Base-by-base conservation (phyloP, 2,113 vertebrate genomes). In the Columba livia region DNA sequence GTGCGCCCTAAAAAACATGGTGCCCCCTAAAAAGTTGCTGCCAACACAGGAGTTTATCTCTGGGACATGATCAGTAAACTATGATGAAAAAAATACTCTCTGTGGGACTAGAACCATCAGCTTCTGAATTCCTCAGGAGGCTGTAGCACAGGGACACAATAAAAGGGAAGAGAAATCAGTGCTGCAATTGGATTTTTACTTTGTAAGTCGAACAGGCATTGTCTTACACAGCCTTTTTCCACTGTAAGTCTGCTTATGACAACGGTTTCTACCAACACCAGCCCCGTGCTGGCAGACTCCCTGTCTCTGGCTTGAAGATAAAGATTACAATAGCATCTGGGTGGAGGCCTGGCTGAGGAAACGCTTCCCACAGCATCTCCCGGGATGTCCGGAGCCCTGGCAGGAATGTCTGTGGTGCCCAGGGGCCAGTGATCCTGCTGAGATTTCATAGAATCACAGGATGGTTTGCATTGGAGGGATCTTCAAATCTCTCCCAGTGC, bases 281-380 rank as follows among this genome's bases (percentile, higher is more conserved):
- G 90, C 85, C 51, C 0, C 2, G 2, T 80, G 64, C 85, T 94
- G 96, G 94, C 94, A 97, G 90, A 80, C 79, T 93, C 92, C 38
- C 75, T 58, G 92, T 85, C 96, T 93, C 95, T 88, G 61, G 13
- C 75, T 74, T 29, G 90, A 50, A 97, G 90, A 97, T 92, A 95
- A 93, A 93, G 90, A 93, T 54, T 89, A 91, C 90, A 96, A 93
- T 79, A 73, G 90, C 92, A 90, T 91, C 85, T 85, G 93, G 88
- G 93, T 8, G 73, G 93, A 58, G 93, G 81, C 88, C 80, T 89
- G 79, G 54, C 51, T 1, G 2, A 93, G 88, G 93, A 91, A 95
- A 85, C 3, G 0, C 79, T 94, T 89, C 85, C 67, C 88, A 48
- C 85, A 78, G 92, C 82, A 93, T 70, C 82, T 72, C 82, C 25